Evolutionary conservation across 2,888 invertebrate genomes (phyloP), one percentile per base, ranked within the genome.

Genomic region (Himalopsyche tibetana): DNA sequence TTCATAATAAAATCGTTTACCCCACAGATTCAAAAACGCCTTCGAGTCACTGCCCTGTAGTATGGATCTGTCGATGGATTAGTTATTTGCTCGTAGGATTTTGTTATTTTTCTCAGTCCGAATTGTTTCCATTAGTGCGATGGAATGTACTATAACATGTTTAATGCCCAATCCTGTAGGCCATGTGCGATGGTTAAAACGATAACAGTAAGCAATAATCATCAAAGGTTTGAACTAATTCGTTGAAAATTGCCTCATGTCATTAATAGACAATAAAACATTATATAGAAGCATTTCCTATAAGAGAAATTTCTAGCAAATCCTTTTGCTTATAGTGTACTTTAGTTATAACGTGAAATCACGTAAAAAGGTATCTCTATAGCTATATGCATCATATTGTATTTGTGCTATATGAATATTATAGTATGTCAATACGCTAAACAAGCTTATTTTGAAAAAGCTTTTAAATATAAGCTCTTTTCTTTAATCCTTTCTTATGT

Each of bases 1-100:
- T 56, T 56, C 8, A 56, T 56, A n/a, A 56, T n/a, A 2, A 28
- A 28, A 28, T 56, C n/a, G 9, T 56, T 56, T 56, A n/a, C 19
- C 63, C n/a, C 19, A 28, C 63, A 3, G n/a, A 11, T 19, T 11
- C 8, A 8, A 11, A 63, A 40, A 63, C 15, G 15, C 19, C 8
- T 19, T 40, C 12, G n/a, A 55, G 40, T 55, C 55, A 82, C 82
- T 19, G 40, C n/a, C 81, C 55, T 80, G 55, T 42, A 28, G 85
- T 84, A 85, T 86, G 84, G 28, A 87, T 69, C 86, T 63, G 84
- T n/a, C 63, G 85, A 87, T 38, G 45, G 87, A 82, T 84, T 55
- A 84, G 84, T 85, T 85, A 81, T 85, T 85, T 85, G 80, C 80
- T 85, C 69, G 38, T 81, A 63, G 79, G 63, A 80, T 80, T 79